Percentiles rank a stretch among this genome's conserved stretches.
phyloP scores from a whole-genome alignment of 2,888 invertebrate genomes.

The Hetaerina titia region DNA sequence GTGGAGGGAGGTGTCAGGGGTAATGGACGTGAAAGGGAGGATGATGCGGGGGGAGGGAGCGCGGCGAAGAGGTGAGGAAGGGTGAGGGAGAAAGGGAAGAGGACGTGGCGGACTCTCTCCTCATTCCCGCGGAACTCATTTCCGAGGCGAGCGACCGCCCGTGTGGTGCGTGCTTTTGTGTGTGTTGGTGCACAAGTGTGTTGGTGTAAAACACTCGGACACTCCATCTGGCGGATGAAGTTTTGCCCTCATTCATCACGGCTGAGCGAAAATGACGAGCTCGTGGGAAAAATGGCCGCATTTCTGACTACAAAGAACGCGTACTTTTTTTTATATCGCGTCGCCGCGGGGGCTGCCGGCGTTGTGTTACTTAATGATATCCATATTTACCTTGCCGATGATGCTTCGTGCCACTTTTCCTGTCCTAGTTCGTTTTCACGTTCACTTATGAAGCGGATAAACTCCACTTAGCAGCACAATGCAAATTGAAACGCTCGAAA shows the following conservation, averaged over 20 bases:
- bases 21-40: not conserved
- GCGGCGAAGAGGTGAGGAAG: not conserved
- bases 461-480: not conserved
- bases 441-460: not conserved
- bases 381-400: constrained; percentile 25
- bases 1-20: not conserved
- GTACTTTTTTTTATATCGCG: not conserved
- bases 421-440: not conserved
- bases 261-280: not conserved
- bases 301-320: not conserved
- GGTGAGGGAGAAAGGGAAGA: not conserved
- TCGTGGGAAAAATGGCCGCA: constrained; percentile 25
- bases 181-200: not conserved
- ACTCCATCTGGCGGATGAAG: constrained; percentile 41
- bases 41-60: not conserved
- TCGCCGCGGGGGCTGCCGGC: not conserved
- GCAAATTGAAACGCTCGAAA: not conserved
- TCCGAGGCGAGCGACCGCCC: not conserved
- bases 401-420: not conserved
- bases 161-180: not conserved
- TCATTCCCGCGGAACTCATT: not conserved
- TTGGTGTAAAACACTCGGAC: constrained; percentile 44
- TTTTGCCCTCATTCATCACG: constrained; percentile 39
- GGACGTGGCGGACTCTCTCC: not conserved
- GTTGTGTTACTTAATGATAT: constrained; percentile 21